Evolutionary conservation across 2,113 vertebrate species (phyloP), one percentile per base, ranked within the genome.

Genomic region (Struthio camelus): DNA sequence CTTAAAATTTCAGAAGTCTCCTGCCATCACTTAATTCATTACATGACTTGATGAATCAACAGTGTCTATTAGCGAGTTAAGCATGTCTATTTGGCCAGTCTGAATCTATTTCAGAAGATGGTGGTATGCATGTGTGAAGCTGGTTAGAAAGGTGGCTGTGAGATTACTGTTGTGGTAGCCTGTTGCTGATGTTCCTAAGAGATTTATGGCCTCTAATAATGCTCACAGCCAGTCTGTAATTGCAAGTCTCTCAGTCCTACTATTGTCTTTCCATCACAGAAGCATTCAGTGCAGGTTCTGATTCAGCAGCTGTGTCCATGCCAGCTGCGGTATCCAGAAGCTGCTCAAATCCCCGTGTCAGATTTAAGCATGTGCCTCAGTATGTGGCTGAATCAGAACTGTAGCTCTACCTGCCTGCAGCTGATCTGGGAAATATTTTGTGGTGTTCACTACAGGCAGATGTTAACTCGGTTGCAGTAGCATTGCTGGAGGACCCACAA

Each of bases 381-480:
- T 80, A 12, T 48, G 62, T n/a, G 51, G 10, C 51, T 67, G 53
- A 48, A 11, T 56, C n/a, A 5, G 4, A 36, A 34, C 53, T 22
- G 13, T 10, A 58, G 28, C 40, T 71, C 22, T n/a, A 3, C 15
- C 51, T 46, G 24, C 0, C 0, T 14, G 34, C 6, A 13, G 53
- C 20, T 53, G 13, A 4, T 1, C 46, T 48, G 18, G 46, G 46
- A 18, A 18, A 71, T 44, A 36, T 2, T 30, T 32, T 34, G 13
- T 19, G 2, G n/a, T 34, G 3, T 10, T 69, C 58, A 1, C 0
- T 22, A 6, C 10, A 19, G 51, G 32, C 53, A 32, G 42, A 16
- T 36, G 65, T 59, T 36, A 62, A 59, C 38, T 23, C 9, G 32
- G 22, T 56, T 24, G 38, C n/a, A 30, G 0, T 50, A 14, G 36